Evolutionary conservation across 2,888 invertebrate genomes (phyloP).

Genomic region (Coronaproctus castanopsis): DNA sequence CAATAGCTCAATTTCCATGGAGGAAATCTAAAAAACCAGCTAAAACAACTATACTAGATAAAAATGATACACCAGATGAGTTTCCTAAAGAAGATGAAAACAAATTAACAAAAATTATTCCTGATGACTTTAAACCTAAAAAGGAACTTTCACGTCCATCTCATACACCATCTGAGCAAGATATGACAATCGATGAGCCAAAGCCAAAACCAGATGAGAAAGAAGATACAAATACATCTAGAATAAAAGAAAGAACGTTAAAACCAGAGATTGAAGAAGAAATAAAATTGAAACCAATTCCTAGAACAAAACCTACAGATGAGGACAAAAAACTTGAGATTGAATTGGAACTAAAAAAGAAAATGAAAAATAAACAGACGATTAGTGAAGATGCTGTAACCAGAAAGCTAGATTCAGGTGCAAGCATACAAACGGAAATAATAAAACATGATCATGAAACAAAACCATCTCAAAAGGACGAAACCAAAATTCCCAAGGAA

Average conservation of each 20-base stretch:
- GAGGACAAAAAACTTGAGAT: slow-evolving; percentile 21
- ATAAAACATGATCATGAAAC: neutral
- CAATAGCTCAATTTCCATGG: too few species aligned
- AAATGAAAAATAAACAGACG: too few species aligned
- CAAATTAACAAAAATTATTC: slow-evolving; percentile 18
- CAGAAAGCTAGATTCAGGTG: too few species aligned
- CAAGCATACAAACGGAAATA: neutral
- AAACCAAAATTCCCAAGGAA: too few species aligned
- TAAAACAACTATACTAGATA: too few species aligned
- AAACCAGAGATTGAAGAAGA: neutral
- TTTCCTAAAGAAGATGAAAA: slow-evolving; percentile 17
- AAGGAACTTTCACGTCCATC: slow-evolving; percentile 19
- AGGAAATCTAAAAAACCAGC: too few species aligned
- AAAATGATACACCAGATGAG: too few species aligned
- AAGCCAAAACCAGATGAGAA: slow-evolving; percentile 21
- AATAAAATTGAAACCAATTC: slow-evolving; percentile 17
- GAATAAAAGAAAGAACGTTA: slow-evolving; percentile 26
- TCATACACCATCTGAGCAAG: slow-evolving; percentile 20
- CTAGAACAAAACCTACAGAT: slow-evolving; percentile 24
- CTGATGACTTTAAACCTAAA: slow-evolving; percentile 17
- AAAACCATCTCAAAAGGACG: neutral
- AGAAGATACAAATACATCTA: slow-evolving; percentile 26
- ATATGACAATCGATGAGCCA: slow-evolving; percentile 12
- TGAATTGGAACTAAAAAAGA: too few species aligned
- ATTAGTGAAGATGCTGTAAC: too few species aligned